Evolutionary conservation across 2,797 vertebrate genomes (phyloP), one percentile per base, ranked within the genome.

Genomic region (Ammospiza maritima): DNA sequence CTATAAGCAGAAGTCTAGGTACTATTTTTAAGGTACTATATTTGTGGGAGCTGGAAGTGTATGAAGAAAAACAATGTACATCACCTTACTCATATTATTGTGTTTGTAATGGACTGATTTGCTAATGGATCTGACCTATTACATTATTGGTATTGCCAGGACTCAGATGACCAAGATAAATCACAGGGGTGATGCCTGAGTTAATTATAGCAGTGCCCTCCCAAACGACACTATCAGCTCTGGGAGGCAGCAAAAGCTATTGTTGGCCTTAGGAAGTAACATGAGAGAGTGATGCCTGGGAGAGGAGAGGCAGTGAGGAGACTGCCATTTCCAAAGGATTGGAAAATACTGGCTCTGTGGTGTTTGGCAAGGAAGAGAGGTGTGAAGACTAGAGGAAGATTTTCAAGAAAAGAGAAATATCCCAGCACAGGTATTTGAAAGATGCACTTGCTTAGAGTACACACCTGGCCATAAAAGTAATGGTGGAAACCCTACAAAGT

Each of bases 181-280:
- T 93, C 75, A 84, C 12, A 62, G 70, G 38, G 38, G 18, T 93
- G 54, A 75, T 84, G 93, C 60, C 60, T 79, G 90, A 91, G 73
- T 79, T 95, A 96, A 88, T 91, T 92, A 90, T 78, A 91, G 60
- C 32, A 82, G 40, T 65, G 64, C 48, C 62, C 71, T 88, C 64
- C 40, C 65, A 72, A 50, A 72, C 0, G 1, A 45, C 44, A 34
- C 26, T 69, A 18, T 83, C 53, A 42, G 38, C 76, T 82, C 80
- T 90, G 87, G 25, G 58, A 87, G 74, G 79, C 66, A 86, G 73
- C 61, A 92, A 73, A 89, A 90, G 50, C 75, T 87, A 25, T 87
- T 89, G 84, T 72, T 88, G 84, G 56, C 4, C 0, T 78, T 79
- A 29, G 26, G 58, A 92, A 81, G 57, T 91, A 89, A 93, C 34